These are phyloP conservation scores for Megalurothrips usitatus DNA, from an alignment of 2,888 invertebrate genomes.

Conservation along the genomic window DNA sequence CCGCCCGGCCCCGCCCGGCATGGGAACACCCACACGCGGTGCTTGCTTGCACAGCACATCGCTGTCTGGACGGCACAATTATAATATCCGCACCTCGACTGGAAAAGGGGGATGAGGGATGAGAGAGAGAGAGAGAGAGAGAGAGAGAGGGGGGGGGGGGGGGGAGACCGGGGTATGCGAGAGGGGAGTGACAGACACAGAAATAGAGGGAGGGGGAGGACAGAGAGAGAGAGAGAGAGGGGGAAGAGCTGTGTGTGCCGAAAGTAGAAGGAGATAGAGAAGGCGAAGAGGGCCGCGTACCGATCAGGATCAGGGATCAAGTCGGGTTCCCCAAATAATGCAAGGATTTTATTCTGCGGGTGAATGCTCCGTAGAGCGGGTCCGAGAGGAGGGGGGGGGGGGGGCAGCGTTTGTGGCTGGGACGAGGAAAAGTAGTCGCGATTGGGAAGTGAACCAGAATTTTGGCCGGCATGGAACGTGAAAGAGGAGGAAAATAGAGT, in stretches of 20 bases:
- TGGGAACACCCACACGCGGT: constrained; percentile 21
- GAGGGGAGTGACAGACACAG: neutral
- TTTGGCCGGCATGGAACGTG: too few species aligned
- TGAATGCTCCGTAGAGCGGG: neutral
- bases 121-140: neutral
- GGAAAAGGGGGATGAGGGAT: neutral
- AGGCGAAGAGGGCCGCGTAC: neutral
- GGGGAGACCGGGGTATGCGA: neutral
- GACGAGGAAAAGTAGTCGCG: neutral
- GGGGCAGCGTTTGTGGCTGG: neutral
- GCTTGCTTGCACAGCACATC: constrained; percentile 19
- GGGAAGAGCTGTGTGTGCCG: too few species aligned
- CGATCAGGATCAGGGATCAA: neutral
- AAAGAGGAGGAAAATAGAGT: neutral
- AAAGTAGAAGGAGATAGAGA: neutral
- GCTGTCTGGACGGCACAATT: constrained; percentile 24
- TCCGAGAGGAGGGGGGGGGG: neutral
- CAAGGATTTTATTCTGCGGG: neutral
- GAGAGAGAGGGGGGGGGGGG: neutral
- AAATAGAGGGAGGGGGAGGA: neutral
- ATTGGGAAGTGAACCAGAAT: neutral
- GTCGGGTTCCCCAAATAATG: constrained; percentile 8
- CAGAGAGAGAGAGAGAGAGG: neutral
- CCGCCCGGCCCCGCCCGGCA: neutral
- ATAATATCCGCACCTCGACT: constrained; percentile 10